phyloP scores from a whole-genome alignment of 2,888 invertebrate species.

The Limnephilus rhombicus region DNA sequence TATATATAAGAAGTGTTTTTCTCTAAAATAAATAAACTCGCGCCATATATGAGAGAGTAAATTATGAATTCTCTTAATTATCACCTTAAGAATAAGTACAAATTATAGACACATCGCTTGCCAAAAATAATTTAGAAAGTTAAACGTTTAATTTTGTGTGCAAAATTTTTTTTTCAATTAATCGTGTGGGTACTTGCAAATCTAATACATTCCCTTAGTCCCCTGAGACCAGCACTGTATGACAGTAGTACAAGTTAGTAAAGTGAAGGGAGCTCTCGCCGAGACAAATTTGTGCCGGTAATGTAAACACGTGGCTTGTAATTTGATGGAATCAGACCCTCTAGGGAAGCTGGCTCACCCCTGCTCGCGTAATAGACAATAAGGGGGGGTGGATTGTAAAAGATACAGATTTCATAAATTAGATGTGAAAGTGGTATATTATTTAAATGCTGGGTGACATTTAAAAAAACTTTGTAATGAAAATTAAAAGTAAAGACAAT shows the following conservation, averaged over 20 bases:
- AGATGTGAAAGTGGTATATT: background rate
- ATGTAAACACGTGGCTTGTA: constrained; percentile 65
- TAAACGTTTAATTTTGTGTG: background rate
- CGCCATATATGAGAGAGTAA: too few species aligned
- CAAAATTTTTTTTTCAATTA: background rate
- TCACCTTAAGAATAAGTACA: background rate
- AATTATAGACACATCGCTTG: background rate
- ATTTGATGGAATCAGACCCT: constrained; percentile 66
- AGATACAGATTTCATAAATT: constrained; percentile 9
- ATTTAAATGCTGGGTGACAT: background rate
- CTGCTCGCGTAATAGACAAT: background rate
- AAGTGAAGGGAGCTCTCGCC: constrained; percentile 19
- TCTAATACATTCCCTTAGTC: background rate
- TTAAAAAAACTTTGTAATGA: background rate
- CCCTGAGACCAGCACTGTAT: constrained; percentile 2
- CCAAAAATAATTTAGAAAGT: background rate
- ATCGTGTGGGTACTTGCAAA: background rate
- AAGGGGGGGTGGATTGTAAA: background rate
- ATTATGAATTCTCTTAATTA: too few species aligned
- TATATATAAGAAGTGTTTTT: too few species aligned
- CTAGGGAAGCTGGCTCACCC: constrained; percentile 52
- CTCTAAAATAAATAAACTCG: too few species aligned
- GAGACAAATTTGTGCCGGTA: constrained; percentile 64
- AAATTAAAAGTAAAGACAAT: too few species aligned
- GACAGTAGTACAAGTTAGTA: constrained; percentile 17